Percentiles rank a stretch among this genome's conserved stretches.
Conservation (phyloP, 2,113 vertebrate species). For the Thamnaconus septentrionalis region DNA sequence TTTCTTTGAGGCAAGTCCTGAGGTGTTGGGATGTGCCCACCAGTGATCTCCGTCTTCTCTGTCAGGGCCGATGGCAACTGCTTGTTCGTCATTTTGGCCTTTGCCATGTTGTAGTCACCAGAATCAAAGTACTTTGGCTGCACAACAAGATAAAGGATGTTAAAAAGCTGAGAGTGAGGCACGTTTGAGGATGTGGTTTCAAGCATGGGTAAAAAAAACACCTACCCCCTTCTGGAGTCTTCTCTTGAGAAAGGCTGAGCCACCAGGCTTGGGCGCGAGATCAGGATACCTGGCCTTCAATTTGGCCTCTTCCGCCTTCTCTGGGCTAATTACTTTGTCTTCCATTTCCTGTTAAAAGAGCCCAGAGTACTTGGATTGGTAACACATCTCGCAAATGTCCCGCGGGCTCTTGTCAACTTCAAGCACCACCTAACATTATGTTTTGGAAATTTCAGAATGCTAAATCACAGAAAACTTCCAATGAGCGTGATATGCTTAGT, state of each 20-base stretch:
- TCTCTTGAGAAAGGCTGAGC: conserved; percentile 95
- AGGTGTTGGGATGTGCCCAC: conserved; percentile 97
- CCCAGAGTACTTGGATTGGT: not conserved
- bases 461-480: too few species aligned
- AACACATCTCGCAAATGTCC: not conserved
- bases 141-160: conserved; percentile 16
- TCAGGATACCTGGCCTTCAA: conserved; percentile 93
- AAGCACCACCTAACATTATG: not conserved
- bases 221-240: conserved; percentile 94
- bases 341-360: conserved; percentile 88
- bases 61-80: conserved; percentile 86
- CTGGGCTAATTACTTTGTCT: conserved; percentile 93
- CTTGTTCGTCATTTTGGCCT: conserved; percentile 98
- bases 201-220: not conserved
- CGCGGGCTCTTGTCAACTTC: not conserved
- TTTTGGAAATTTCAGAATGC: too few species aligned
- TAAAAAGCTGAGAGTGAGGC: not conserved
- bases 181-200: not conserved
- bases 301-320: conserved; percentile 95
- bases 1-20: conserved; percentile 98
- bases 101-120: conserved; percentile 99
- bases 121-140: conserved; percentile 99
- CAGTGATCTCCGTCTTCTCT: conserved; percentile 95
- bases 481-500: not conserved
- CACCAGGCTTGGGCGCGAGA: conserved; percentile 90